Evolutionary conservation across 92 coral and sea anemone species (phyloP).

Genomic region (Porites rus): DNA sequence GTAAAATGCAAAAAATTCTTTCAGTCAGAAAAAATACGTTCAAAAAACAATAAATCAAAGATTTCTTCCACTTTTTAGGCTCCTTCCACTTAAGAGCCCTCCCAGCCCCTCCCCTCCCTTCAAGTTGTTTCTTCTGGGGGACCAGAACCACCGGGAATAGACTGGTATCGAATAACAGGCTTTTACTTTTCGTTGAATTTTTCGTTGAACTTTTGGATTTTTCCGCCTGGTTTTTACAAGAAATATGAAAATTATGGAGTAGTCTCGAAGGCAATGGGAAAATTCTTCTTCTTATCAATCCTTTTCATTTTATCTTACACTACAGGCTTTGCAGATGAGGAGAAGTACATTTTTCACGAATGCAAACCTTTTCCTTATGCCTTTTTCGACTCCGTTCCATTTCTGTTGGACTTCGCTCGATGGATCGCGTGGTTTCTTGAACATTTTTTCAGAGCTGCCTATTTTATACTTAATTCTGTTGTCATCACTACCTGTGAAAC

Average conservation of each 20-base stretch:
- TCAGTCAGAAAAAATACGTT: background rate
- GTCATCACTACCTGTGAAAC: constrained; percentile 65
- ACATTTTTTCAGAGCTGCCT: constrained; percentile 40
- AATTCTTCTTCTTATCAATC: constrained; percentile 5
- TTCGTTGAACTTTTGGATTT: background rate
- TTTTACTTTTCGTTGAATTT: background rate
- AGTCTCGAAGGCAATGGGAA: constrained; percentile 4
- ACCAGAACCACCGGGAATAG: background rate
- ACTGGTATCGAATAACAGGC: constrained; percentile 7
- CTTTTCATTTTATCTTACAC: background rate
- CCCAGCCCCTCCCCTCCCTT: background rate
- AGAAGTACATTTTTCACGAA: constrained; percentile 33
- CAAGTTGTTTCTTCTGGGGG: too few species aligned
- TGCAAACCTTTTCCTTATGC: constrained; percentile 66
- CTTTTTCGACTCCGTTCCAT: constrained; percentile 54
- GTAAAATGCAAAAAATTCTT: background rate
- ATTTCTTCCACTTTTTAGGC: too few species aligned
- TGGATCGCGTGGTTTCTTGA: constrained; percentile 67
- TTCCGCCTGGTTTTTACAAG: too few species aligned
- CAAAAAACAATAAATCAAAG: background rate
- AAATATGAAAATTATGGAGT: background rate
- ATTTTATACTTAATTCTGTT: constrained; percentile 70
- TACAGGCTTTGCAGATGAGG: constrained; percentile 7
- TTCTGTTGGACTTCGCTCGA: constrained; percentile 58
- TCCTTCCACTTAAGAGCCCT: background rate